These are phyloP conservation scores for Sphaerophoria rueppellii DNA, from an alignment of 2,888 invertebrate genomes.

Conservation along the genomic window DNA sequence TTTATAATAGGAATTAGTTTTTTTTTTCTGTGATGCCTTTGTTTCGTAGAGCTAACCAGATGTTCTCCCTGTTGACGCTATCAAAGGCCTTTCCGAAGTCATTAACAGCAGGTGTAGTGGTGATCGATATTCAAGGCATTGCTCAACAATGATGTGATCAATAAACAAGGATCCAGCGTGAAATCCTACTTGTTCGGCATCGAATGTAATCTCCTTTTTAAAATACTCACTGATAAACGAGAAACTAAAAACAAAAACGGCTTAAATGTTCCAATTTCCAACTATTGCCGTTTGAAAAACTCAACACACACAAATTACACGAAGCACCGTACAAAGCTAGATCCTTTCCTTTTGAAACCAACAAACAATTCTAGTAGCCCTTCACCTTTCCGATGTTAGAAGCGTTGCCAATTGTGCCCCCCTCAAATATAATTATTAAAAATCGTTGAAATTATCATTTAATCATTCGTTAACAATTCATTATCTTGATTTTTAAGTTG, in stretches of 20 bases:
- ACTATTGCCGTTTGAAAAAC: conserved; percentile 22
- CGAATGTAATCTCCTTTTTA: too few species aligned
- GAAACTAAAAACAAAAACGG: background rate
- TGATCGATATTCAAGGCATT: too few species aligned
- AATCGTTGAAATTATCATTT: conserved; percentile 63
- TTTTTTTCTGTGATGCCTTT: too few species aligned
- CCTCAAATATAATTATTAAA: conserved; percentile 26
- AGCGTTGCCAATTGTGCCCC: conserved; percentile 47
- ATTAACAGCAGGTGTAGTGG: too few species aligned
- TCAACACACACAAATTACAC: conserved; percentile 42
- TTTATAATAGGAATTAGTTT: too few species aligned
- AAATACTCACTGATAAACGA: background rate
- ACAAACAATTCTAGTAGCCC: conserved; percentile 23
- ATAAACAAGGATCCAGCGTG: too few species aligned
- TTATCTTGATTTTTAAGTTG: conserved; percentile 29
- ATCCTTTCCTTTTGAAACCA: conserved; percentile 16
- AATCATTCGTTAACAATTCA: conserved; percentile 47
- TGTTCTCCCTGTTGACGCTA: too few species aligned
- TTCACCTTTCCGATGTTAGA: conserved; percentile 36
- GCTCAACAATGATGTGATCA: too few species aligned
- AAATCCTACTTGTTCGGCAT: too few species aligned
- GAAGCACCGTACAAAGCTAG: conserved; percentile 58
- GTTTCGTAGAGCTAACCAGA: too few species aligned
- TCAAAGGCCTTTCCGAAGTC: too few species aligned
- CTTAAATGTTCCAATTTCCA: conserved; percentile 56